Base-by-base conservation (phyloP, 2,797 vertebrate species). In the Xiphophorus birchmanni region DNA sequence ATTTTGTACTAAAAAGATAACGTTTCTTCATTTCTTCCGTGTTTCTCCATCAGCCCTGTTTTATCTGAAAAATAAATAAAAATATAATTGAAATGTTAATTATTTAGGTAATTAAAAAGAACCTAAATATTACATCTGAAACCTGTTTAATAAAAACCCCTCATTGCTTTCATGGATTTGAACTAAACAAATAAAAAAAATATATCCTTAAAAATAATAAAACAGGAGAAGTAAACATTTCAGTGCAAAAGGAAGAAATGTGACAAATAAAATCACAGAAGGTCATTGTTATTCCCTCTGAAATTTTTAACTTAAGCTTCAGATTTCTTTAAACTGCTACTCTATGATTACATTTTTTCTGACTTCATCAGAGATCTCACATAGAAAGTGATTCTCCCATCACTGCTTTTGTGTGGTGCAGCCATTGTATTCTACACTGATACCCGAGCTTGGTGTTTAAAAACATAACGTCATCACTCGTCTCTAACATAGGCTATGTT, bases 271-370 rank as follows among this genome's bases (percentile, higher is more conserved):
- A 35, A 35, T 18, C 60, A 17, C 29, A 35, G 29, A 63, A 32
- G 11, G 13, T 5, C 15, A 17, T 17, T 7, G 6, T 3, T 11
- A 65, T 8, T 18, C 15, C 60, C 35, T 37, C 17, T 29, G 13
- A 60, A 60, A 15, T 29, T 12, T 60, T 60, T 13, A 60, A 29
- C 56, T 60, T 32, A 32, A 15, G 29, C 21, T 60, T 58, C n/a
- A 60, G 58, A 60, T 60, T 60, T 60, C n/a, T 60, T 60, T 29
- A 60, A 60, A 15, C 58, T 60, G 58, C n/a, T 60, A 32, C 58
- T 32, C 12, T 60, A 3, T 5, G 4, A 32, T 17, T 32, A 2
- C 0, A 60, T 32, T 29, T 60, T 15, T n/a, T 23, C 23, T n/a
- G 54, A 58, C 54, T 58, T 58, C 23, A 11, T n/a, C 54, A 26